These are phyloP conservation scores for Lycopodina hypogea DNA, from an alignment of 37 sponge, comb jelly and placozoan genomes.

Conservation along the genomic window DNA sequence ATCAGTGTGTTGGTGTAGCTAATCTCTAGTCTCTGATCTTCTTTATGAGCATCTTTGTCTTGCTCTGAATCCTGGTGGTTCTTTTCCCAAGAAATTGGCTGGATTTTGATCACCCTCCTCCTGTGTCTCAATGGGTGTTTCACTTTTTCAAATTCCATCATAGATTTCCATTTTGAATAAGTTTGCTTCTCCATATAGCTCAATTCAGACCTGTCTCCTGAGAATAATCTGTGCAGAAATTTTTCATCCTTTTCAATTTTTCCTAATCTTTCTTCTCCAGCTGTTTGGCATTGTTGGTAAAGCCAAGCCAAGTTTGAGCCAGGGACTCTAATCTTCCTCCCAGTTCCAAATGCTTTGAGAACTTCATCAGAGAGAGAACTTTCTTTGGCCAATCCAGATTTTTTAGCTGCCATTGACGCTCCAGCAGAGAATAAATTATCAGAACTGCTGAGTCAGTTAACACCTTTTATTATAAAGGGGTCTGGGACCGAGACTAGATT, in stretches of 20 bases:
- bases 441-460: not conserved
- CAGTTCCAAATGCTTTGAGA: not conserved
- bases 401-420: too few species aligned
- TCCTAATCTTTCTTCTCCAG: too few species aligned
- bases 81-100: slow-evolving; percentile 30
- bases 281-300: not conserved
- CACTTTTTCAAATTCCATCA: slow-evolving; percentile 35
- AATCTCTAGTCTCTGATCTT: not conserved
- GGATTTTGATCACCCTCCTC: slow-evolving; percentile 45
- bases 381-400: not conserved
- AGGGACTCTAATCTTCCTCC: slow-evolving; percentile 4
- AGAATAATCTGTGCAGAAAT: not conserved
- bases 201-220: not conserved
- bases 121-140: slow-evolving; percentile 39
- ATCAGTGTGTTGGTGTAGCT: slow-evolving; percentile 16
- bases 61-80: not conserved
- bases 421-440: not conserved
- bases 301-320: slow-evolving; percentile 5
- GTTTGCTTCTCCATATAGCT: slow-evolving; percentile 44
- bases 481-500: too few species aligned
- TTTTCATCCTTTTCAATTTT: too few species aligned
- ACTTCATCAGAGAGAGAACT: not conserved
- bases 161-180: slow-evolving; percentile 51
- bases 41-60: not conserved
- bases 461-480: too few species aligned